A percentile compares a stretch with the other conserved stretches of the same genome.
These are phyloP conservation scores for Pachydiplax longipennis DNA, from an alignment of 2,888 invertebrate species.

Conservation along the genomic window DNA sequence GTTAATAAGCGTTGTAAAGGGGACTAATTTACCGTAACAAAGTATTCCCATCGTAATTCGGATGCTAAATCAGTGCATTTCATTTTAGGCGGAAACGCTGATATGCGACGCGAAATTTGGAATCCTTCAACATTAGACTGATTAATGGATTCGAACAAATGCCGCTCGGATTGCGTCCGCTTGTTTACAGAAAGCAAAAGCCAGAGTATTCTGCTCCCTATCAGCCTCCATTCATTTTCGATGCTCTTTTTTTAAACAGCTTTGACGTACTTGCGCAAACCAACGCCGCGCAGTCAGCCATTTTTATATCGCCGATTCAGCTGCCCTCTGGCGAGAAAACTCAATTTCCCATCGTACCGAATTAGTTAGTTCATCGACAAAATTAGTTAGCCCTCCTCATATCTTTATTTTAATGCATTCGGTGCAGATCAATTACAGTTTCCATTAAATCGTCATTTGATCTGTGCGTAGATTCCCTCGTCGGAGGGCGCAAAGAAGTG, in stretches of 20 bases:
- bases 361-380: not conserved
- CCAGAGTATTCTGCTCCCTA: not conserved
- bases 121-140: not conserved
- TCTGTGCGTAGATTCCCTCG: not conserved
- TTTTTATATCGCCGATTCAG: not conserved
- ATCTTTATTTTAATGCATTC: not conserved
- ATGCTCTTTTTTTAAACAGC: not conserved
- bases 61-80: too few species aligned
- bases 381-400: not conserved
- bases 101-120: not conserved
- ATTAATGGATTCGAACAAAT: not conserved
- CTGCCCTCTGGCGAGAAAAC: not conserved
- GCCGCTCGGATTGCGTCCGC: not conserved
- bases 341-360: not conserved
- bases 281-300: not conserved
- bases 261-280: not conserved
- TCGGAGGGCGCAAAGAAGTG: not conserved
- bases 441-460: not conserved
- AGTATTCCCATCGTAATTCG: too few species aligned
- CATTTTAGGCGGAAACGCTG: too few species aligned
- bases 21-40: too few species aligned
- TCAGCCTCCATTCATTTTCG: not conserved
- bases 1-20: too few species aligned
- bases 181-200: not conserved
- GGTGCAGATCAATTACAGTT: not conserved